Percentiles rank a stretch among this genome's conserved stretches.
Evolutionary conservation across 1,140 invertebrate genomes (phyloP).

Genomic region (Sitobion miscanthi): DNA sequence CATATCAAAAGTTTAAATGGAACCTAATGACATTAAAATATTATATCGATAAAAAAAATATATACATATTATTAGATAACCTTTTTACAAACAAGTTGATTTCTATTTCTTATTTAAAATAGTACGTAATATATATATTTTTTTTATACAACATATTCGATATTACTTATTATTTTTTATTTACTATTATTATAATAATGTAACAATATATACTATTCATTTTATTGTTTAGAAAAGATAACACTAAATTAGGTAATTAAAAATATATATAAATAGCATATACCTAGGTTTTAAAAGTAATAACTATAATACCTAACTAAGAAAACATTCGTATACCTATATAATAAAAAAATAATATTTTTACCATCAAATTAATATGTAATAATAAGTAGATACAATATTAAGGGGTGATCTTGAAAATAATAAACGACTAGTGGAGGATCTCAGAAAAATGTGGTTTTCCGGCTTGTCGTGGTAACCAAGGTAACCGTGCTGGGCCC

Average conservation of each 20-base stretch:
- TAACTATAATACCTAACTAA: not conserved
- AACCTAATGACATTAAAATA: not conserved
- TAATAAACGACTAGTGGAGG: not conserved
- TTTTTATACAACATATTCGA: not conserved
- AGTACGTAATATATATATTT: no score
- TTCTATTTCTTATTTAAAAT: not conserved
- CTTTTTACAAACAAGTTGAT: not conserved
- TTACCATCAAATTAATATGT: not conserved
- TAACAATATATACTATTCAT: not conserved
- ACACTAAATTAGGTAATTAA: not conserved
- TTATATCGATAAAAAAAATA: not conserved
- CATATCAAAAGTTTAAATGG: not conserved
- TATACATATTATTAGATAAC: not conserved
- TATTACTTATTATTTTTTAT: not conserved
- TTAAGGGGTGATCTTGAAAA: not conserved
- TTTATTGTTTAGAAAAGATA: no score
- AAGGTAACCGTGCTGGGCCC: conserved; percentile 41
- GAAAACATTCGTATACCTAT: not conserved
- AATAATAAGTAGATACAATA: not conserved
- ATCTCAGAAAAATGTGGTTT: conserved; percentile 11
- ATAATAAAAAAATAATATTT: not conserved
- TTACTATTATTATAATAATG: not conserved
- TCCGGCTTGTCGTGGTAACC: conserved; percentile 35
- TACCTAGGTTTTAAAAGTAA: not conserved
- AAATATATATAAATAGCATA: not conserved